Base-by-base conservation (phyloP, 1,140 invertebrate genomes). In the Zaprionus vittiger region DNA sequence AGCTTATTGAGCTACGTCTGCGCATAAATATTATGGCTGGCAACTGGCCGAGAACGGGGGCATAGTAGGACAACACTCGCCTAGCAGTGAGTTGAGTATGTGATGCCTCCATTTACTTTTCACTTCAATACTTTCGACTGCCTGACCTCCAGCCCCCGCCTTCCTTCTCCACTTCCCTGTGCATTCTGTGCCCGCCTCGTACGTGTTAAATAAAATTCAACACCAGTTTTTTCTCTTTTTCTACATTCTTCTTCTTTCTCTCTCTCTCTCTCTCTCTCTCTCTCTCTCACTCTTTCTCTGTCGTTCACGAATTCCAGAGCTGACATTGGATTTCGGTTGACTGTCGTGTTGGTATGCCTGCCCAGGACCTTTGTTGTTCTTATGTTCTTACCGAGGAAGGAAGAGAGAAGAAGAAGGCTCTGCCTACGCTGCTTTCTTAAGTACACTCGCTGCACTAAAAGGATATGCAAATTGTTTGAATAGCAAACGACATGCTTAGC, bases 401-500 rank as follows among this genome's bases (percentile, higher is more conserved):
- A 7, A 47, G n/a, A 17, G 41, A 9, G 41, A 47, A 49, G 47
- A 20, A 1, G 7, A 20, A 73, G 54, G 5, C 62, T 56, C 12
- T 52, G 61, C 11, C 60, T 55, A 54, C 69, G 69, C 66, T 82
- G 67, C 73, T 86, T 80, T 85, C 73, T 86, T 86, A 86, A 87
- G 83, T 77, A 80, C 77, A 76, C 80, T 87, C 64, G 77, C 75
- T 89, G 71, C 84, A 81, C 84, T 87, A 87, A 91, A 86, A 91
- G 86, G 86, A 91, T 91, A 91, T 91, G 86, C 86, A 91, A 91
- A 91, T 91, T 91, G 86, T 91, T 91, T 91, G 84, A 87, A 87
- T 83, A 87, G 78, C 78, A 83, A 86, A 81, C 84, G 81, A 87
- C 84, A 89, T 89, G 80, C 84, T 83, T 83, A 87, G 80, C 80